These are phyloP conservation scores for Chymomyza fuscimana DNA, from an alignment of 2,888 invertebrate genomes.

Conservation along the genomic window DNA sequence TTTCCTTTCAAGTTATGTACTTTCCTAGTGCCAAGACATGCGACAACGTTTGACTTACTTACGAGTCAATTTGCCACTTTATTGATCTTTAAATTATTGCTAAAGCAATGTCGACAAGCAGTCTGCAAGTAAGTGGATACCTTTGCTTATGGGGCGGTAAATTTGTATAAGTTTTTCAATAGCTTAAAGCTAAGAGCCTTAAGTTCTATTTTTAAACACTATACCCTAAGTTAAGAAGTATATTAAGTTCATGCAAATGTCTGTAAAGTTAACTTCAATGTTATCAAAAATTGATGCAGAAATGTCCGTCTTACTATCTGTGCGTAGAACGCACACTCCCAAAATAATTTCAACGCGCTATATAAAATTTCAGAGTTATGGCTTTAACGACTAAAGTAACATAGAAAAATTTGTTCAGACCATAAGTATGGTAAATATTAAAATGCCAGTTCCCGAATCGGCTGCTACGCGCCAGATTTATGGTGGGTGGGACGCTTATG, in stretches of 20 bases:
- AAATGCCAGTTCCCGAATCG: too few species aligned
- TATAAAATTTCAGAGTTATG: too few species aligned
- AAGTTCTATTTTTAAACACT: not conserved
- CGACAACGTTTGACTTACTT: slow-evolving; percentile 62
- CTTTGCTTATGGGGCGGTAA: not conserved
- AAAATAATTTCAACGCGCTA: too few species aligned
- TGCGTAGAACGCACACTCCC: too few species aligned
- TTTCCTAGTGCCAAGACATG: slow-evolving; percentile 47
- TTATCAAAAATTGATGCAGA: too few species aligned
- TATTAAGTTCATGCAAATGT: not conserved
- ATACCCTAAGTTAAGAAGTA: not conserved
- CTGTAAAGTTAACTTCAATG: too few species aligned
- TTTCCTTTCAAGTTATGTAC: slow-evolving; percentile 16
- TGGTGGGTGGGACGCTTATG: too few species aligned
- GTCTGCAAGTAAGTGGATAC: not conserved
- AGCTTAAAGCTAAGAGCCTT: not conserved
- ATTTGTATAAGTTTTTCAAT: not conserved
- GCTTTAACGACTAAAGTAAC: too few species aligned
- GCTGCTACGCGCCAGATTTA: too few species aligned
- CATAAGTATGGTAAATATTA: too few species aligned
- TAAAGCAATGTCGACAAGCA: not conserved
- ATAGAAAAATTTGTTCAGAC: too few species aligned
- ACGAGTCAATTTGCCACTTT: slow-evolving; percentile 54
- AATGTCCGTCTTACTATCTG: too few species aligned
- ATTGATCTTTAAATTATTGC: slow-evolving; percentile 50